Evolutionary conservation across 2,113 vertebrate species (phyloP).

Genomic region (Xenopus tropicalis): UCB_Xtro_10.0 CM004448.2:67174501-67175000

Average conservation of each 20-base stretch:
- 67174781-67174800: slow-evolving; percentile 62
- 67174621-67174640: slow-evolving; percentile 78
- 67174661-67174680: slow-evolving; percentile 70
- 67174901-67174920: slow-evolving; percentile 30
- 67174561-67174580: slow-evolving; percentile 75
- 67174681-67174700: slow-evolving; percentile 67
- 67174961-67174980: background rate
- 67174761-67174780: slow-evolving; percentile 57
- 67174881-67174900: slow-evolving; percentile 38
- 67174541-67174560: slow-evolving; percentile 64
- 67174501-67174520: slow-evolving; percentile 62
- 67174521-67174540: slow-evolving; percentile 71
- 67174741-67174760: slow-evolving; percentile 69
- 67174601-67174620: slow-evolving; percentile 67
- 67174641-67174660: slow-evolving; percentile 67
- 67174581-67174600: slow-evolving; percentile 68
- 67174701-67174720: slow-evolving; percentile 71
- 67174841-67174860: slow-evolving; percentile 34
- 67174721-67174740: slow-evolving; percentile 68
- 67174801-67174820: slow-evolving; percentile 59
- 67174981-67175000: no score
- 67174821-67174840: slow-evolving; percentile 50
- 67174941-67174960: background rate
- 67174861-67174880: slow-evolving; percentile 4
- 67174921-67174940: slow-evolving; percentile 1